These are phyloP conservation scores for Euwallacea similis DNA, from an alignment of 1,140 invertebrate genomes.

Conservation along the genomic window DNA sequence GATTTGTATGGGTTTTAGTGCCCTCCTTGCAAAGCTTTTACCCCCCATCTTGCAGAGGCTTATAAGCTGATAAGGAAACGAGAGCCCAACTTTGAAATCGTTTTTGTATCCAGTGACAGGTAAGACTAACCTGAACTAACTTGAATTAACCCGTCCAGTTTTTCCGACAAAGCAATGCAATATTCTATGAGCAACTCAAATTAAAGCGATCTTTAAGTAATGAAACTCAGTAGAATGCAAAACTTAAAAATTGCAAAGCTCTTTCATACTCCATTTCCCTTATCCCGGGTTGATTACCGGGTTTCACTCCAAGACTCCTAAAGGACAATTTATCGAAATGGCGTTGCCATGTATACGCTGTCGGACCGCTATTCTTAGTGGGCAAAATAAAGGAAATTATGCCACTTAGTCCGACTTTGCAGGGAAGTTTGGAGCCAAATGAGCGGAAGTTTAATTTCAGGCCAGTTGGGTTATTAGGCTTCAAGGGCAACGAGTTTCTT, in stretches of 20 bases:
- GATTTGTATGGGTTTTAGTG: slow-evolving; percentile 56
- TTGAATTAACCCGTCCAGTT: too few species aligned
- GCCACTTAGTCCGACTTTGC: slow-evolving; percentile 30
- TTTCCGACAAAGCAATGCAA: too few species aligned
- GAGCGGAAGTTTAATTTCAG: slow-evolving; percentile 33
- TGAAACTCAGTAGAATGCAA: too few species aligned
- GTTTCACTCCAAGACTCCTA: neutral
- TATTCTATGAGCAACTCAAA: too few species aligned
- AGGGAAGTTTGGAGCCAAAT: slow-evolving; percentile 21
- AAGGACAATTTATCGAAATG: slow-evolving; percentile 1
- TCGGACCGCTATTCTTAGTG: neutral
- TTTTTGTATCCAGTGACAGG: slow-evolving; percentile 83
- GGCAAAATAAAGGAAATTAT: slow-evolving; percentile 32
- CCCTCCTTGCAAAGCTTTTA: slow-evolving; percentile 80
- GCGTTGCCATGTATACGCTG: neutral
- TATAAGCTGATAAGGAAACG: slow-evolving; percentile 70
- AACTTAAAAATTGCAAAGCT: too few species aligned
- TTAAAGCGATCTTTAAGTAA: too few species aligned
- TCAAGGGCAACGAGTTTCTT: slow-evolving; percentile 7
- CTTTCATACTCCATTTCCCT: too few species aligned
- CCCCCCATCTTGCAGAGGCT: slow-evolving; percentile 70
- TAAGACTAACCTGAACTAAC: slow-evolving; percentile 50
- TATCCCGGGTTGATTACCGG: neutral
- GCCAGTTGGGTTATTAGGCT: slow-evolving; percentile 27
- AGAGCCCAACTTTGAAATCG: slow-evolving; percentile 74